Evolutionary conservation across 2,113 vertebrate genomes (phyloP).

Genomic region (Alexandromys fortis): DNA sequence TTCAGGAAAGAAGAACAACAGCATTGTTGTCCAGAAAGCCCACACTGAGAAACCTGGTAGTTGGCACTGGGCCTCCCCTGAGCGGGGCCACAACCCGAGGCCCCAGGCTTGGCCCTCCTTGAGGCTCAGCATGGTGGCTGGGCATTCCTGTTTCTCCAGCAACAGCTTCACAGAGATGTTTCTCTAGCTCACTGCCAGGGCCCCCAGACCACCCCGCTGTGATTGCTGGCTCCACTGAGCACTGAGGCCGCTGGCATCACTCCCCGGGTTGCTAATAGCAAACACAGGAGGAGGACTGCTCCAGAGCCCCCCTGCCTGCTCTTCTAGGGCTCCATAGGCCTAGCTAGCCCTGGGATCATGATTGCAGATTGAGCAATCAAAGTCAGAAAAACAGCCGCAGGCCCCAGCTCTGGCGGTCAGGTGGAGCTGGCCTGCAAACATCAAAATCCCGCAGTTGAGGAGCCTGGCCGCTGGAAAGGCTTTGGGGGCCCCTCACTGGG

Average conservation of each 20-base stretch:
- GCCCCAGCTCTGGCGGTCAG: slow-evolving; percentile 5
- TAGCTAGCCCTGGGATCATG: not conserved
- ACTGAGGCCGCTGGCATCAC: not conserved
- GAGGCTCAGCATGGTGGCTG: not conserved
- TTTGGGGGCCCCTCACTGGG: not conserved
- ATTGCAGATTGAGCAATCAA: slow-evolving; percentile 71
- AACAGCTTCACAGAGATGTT: not conserved
- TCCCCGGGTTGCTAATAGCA: slow-evolving; percentile 44
- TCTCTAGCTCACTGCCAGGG: slow-evolving; percentile 16
- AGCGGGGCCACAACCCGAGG: not conserved
- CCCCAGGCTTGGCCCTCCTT: accelerated
- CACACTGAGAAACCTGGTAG: not conserved
- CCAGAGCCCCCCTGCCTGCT: slow-evolving; percentile 55
- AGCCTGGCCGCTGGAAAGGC: not conserved
- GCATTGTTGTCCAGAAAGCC: not conserved
- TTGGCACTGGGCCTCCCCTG: not conserved
- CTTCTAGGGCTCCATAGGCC: not conserved
- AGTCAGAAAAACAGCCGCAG: not conserved
- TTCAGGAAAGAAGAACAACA: not conserved
- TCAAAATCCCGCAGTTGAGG: not conserved
- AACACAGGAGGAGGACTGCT: not conserved
- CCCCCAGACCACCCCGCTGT: not conserved
- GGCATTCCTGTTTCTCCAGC: not conserved
- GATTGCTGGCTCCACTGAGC: slow-evolving; percentile 54
- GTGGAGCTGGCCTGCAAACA: slow-evolving; percentile 36